Conservation (phyloP, 2,113 vertebrate species). For the Phrynosoma blainvillii region DNA sequence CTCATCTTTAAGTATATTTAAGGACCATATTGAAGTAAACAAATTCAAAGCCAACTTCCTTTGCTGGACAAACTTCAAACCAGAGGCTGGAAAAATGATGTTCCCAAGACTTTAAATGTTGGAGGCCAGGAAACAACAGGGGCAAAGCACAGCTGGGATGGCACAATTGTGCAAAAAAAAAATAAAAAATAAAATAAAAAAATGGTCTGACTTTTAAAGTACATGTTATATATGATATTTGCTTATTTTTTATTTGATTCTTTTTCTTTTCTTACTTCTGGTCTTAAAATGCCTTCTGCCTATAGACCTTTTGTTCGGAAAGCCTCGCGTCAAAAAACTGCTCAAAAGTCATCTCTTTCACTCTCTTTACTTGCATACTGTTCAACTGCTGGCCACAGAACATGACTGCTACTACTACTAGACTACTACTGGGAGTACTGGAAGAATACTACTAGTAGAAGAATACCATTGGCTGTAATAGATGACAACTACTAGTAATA, state of each 20-base stretch:
- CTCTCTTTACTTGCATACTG: too few relatives aligned
- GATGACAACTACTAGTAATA: too few relatives aligned
- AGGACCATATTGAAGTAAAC: too few relatives aligned
- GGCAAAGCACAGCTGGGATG: not conserved
- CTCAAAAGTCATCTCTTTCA: too few relatives aligned
- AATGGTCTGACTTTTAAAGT: not conserved
- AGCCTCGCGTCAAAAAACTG: not conserved
- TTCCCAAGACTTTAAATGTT: not conserved
- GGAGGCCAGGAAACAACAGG: not conserved
- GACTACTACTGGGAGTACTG: too few relatives aligned
- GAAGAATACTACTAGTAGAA: too few relatives aligned
- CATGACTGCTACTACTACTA: too few relatives aligned
- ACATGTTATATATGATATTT: not conserved
- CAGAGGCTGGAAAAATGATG: slow-evolving; percentile 5
- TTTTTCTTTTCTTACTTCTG: not conserved
- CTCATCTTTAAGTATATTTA: not conserved
- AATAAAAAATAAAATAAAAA: too few relatives aligned
- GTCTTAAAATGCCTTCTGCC: not conserved
- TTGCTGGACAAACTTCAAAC: not conserved
- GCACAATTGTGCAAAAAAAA: not conserved
- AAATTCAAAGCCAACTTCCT: not conserved
- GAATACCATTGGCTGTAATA: too few relatives aligned
- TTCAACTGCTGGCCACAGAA: too few relatives aligned
- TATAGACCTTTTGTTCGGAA: not conserved
- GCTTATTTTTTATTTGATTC: not conserved